A percentile compares a stretch with the other conserved stretches of the same genome.
These are phyloP conservation scores for Melanotus villosus DNA, from an alignment of 2,888 invertebrate genomes.

Conservation along the genomic window DNA sequence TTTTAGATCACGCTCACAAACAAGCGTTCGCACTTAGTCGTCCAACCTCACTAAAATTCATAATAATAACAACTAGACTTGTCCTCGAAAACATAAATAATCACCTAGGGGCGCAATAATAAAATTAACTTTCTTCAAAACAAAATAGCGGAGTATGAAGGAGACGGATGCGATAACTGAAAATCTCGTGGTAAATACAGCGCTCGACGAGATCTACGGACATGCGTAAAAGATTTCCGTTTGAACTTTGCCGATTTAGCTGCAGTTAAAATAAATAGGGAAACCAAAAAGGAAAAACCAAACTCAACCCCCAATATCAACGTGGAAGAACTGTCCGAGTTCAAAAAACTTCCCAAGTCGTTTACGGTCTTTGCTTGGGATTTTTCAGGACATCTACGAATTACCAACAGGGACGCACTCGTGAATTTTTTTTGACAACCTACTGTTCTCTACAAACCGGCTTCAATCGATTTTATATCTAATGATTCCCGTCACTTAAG, in stretches of 20 bases:
- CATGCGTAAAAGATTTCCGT: slow-evolving; percentile 45
- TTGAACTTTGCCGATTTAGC: slow-evolving; percentile 12
- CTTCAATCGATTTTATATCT: too few relatives aligned
- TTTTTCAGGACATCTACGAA: slow-evolving; percentile 13
- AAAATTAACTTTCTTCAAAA: slow-evolving; percentile 28
- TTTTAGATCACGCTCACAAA: background rate
- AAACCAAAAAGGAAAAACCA: slow-evolving; percentile 1
- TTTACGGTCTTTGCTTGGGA: slow-evolving; percentile 15
- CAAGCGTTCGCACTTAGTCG: background rate
- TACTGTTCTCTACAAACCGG: background rate
- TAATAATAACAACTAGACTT: background rate
- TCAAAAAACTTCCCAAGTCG: slow-evolving; percentile 18
- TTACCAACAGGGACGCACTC: slow-evolving; percentile 12
- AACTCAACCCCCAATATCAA: background rate
- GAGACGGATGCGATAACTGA: slow-evolving; percentile 50
- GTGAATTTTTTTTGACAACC: background rate
- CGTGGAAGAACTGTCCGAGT: slow-evolving; percentile 1
- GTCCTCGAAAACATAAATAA: slow-evolving; percentile 35
- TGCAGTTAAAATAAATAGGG: slow-evolving; percentile 1
- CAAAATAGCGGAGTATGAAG: slow-evolving; percentile 34
- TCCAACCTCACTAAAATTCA: slow-evolving; percentile 7
- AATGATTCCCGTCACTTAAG: too few relatives aligned
- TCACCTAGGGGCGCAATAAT: slow-evolving; percentile 22
- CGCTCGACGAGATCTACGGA: slow-evolving; percentile 39
- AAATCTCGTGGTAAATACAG: slow-evolving; percentile 48